These are phyloP conservation scores for Amphimallon solstitiale DNA, from an alignment of 2,888 invertebrate genomes.

Conservation along the genomic window DNA sequence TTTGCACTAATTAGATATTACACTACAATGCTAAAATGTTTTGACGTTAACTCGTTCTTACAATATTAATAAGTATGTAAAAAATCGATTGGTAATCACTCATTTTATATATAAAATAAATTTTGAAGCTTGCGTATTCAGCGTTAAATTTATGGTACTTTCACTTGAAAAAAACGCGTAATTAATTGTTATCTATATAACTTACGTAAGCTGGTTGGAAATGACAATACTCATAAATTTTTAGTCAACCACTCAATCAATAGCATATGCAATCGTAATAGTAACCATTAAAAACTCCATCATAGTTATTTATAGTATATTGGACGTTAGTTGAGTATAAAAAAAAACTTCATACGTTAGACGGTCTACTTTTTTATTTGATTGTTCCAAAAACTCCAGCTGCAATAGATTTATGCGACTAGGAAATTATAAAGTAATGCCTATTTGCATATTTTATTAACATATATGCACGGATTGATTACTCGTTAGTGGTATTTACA, in stretches of 20 bases:
- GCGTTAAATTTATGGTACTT: no score
- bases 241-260: neutral
- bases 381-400: neutral
- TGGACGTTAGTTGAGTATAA: no score
- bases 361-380: neutral
- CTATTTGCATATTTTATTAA: slow-evolving; percentile 45
- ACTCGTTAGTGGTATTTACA: slow-evolving; percentile 53
- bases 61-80: no score
- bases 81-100: no score
- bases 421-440: slow-evolving; percentile 43
- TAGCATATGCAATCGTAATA: neutral
- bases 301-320: neutral
- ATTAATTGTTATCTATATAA: slow-evolving; percentile 6
- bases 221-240: slow-evolving; percentile 1
- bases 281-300: slow-evolving; percentile 1
- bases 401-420: slow-evolving; percentile 31
- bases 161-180: neutral
- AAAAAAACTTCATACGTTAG: neutral
- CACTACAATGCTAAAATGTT: no score
- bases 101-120: no score
- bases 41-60: no score
- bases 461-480: slow-evolving; percentile 53
- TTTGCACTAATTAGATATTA: no score
- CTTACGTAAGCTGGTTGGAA: neutral
- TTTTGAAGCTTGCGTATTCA: neutral